A percentile compares a stretch with the other conserved stretches of the same genome.
Evolutionary conservation across 2,113 vertebrate genomes (phyloP).

Genomic region (Butorides virescens): DNA sequence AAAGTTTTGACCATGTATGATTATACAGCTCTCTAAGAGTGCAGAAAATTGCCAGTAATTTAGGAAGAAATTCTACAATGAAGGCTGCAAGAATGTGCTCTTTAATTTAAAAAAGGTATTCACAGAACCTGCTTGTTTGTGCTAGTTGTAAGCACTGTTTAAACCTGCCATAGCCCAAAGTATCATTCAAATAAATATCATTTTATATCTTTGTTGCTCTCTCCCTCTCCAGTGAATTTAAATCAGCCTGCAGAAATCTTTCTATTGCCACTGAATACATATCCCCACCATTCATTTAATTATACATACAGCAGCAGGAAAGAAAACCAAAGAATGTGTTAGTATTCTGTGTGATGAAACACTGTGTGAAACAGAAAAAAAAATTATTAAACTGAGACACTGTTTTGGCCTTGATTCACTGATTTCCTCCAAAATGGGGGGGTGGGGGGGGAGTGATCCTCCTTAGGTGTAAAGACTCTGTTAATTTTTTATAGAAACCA

Average conservation of each 20-base stretch:
- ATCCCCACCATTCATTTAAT: neutral
- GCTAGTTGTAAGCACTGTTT: constrained; percentile 52
- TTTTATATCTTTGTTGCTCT: constrained; percentile 35
- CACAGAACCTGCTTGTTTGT: constrained; percentile 56
- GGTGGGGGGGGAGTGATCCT: neutral
- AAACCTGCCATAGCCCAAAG: constrained; percentile 23
- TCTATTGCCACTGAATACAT: neutral
- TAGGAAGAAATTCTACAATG: constrained; percentile 53
- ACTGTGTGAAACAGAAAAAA: neutral
- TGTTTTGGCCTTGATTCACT: neutral
- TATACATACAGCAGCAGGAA: neutral
- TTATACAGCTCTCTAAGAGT: constrained; percentile 55
- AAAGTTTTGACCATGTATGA: constrained; percentile 62
- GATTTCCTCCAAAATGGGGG: neutral
- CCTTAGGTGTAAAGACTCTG: neutral
- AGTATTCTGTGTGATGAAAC: neutral
- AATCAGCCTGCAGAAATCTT: constrained; percentile 26
- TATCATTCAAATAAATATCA: constrained; percentile 57
- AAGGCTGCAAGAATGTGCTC: constrained; percentile 47
- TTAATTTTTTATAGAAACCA: neutral
- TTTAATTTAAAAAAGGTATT: constrained; percentile 64
- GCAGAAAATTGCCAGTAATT: constrained; percentile 69
- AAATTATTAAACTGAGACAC: neutral
- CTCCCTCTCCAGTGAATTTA: constrained; percentile 34
- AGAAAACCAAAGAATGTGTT: neutral